Percentiles rank a stretch among this genome's conserved stretches.
phyloP scores from a whole-genome alignment of 1,140 invertebrate species.

The Stenopsyche tienmushanensis region DNA sequence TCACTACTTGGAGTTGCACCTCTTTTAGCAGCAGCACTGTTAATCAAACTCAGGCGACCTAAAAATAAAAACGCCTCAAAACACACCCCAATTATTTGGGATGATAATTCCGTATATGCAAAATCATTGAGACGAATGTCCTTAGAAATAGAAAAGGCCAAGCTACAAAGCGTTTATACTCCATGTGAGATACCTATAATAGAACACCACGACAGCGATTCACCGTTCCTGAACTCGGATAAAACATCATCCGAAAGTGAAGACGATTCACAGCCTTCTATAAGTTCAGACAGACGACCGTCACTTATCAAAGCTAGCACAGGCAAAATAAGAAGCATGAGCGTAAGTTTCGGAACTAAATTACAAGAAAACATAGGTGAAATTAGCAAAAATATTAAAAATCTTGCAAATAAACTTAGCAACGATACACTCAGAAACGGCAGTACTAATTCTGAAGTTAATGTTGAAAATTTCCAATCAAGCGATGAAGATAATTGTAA shows the following conservation, averaged over 20 bases:
- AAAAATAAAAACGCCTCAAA: background rate
- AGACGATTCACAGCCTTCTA: background rate
- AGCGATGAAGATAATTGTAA: constrained; percentile 44
- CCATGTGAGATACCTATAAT: constrained; percentile 50
- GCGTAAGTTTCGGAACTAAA: constrained; percentile 46
- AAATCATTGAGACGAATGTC: constrained; percentile 28
- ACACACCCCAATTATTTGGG: constrained; percentile 9
- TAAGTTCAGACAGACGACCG: constrained; percentile 11
- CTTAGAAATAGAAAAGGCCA: constrained; percentile 26
- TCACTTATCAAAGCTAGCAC: constrained; percentile 45
- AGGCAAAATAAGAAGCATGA: constrained; percentile 48
- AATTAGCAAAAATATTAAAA: constrained; percentile 45
- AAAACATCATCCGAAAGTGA: constrained; percentile 21
- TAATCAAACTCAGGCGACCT: background rate
- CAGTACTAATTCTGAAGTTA: background rate
- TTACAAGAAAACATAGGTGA: constrained; percentile 46
- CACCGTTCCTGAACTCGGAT: constrained; percentile 25
- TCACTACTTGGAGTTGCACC: constrained; percentile 58
- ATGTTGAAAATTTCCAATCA: constrained; percentile 28
- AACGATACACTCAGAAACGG: constrained; percentile 35
- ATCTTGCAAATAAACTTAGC: constrained; percentile 34
- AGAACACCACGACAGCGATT: constrained; percentile 31
- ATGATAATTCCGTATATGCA: constrained; percentile 22
- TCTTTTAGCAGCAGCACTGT: constrained; percentile 52
- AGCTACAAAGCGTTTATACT: constrained; percentile 44